phyloP scores from a whole-genome alignment of 2,888 invertebrate species.

The Scaptomyza caliginosa region DNA sequence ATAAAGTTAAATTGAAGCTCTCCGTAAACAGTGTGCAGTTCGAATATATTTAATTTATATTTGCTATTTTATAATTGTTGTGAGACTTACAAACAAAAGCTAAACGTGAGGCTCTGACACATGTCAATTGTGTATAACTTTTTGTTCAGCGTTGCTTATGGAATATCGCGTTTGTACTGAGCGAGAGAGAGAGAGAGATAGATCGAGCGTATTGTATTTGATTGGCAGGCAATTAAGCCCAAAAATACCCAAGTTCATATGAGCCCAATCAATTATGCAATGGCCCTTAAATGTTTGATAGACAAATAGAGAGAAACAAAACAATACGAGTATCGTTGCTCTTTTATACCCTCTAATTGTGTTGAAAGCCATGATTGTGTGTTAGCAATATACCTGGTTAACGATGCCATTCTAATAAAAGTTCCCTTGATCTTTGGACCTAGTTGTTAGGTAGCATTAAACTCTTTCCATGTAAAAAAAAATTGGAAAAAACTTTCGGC shows the following conservation, averaged over 20 bases:
- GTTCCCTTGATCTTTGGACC: too few species aligned
- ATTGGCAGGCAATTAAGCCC: constrained; percentile 61
- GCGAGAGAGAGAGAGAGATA: not conserved
- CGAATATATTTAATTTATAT: not conserved
- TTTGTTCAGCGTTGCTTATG: constrained; percentile 4
- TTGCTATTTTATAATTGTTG: not conserved
- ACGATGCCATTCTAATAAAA: too few species aligned
- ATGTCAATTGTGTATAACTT: constrained; percentile 11
- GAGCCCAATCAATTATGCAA: constrained; percentile 42
- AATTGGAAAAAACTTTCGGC: too few species aligned
- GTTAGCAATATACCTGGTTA: too few species aligned
- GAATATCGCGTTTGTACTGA: constrained; percentile 1
- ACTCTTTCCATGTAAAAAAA: too few species aligned
- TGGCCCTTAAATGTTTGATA: constrained; percentile 10
- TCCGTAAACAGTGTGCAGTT: not conserved
- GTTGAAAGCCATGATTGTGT: too few species aligned
- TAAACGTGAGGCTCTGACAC: not conserved
- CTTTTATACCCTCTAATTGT: too few species aligned
- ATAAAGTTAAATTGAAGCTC: not conserved
- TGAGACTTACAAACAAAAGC: not conserved
- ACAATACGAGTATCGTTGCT: not conserved
- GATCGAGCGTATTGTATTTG: constrained; percentile 36
- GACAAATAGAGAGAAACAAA: not conserved
- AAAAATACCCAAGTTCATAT: constrained; percentile 21
- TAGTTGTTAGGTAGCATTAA: too few species aligned